These are phyloP conservation scores for Melieria crassipennis DNA, from an alignment of 2,888 invertebrate genomes.

Conservation along the genomic window DNA sequence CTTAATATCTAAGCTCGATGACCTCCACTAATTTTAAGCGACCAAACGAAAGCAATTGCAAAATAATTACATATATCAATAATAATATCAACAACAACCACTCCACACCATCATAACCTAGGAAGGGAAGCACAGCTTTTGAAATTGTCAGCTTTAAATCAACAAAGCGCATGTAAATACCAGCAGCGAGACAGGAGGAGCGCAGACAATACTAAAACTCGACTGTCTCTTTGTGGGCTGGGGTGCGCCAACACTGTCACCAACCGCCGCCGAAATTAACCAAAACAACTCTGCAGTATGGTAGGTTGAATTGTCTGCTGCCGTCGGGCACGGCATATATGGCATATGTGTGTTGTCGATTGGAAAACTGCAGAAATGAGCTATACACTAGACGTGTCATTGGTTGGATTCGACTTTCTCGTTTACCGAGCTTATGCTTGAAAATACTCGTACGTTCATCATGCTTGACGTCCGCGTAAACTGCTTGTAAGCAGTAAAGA, in stretches of 20 bases:
- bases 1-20: slow-evolving; percentile 24
- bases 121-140: too few species aligned
- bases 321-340: too few species aligned
- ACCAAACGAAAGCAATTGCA: slow-evolving; percentile 9
- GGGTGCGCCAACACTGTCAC: background rate
- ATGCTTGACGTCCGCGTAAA: too few species aligned
- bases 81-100: background rate
- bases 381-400: background rate
- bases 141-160: slow-evolving; percentile 13
- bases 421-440: background rate
- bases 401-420: background rate
- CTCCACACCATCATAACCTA: background rate
- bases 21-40: slow-evolving; percentile 28
- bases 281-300: slow-evolving; percentile 60
- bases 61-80: slow-evolving; percentile 5
- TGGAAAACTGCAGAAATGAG: too few species aligned
- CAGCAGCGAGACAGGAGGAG: background rate
- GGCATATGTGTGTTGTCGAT: too few species aligned
- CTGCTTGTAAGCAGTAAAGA: too few species aligned
- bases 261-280: slow-evolving; percentile 50
- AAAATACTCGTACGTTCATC: too few species aligned
- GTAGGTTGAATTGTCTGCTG: background rate
- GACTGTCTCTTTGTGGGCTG: too few species aligned
- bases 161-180: background rate
- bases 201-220: too few species aligned